phyloP scores from a whole-genome alignment of 2,888 invertebrate species.

The Elmis aenea region DNA sequence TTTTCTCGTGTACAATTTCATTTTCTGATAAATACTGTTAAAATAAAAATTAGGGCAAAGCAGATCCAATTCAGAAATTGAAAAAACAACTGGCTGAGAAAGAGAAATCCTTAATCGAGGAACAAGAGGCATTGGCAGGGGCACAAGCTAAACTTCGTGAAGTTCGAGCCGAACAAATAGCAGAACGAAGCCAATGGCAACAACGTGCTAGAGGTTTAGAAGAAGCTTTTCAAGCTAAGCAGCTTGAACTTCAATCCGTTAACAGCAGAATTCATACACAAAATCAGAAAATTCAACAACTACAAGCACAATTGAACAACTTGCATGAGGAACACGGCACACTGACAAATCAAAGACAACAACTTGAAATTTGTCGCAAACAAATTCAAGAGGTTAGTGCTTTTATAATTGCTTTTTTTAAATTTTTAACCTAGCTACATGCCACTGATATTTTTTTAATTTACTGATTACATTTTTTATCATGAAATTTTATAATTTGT shows the following conservation, averaged over 20 bases:
- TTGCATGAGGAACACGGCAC: constrained; percentile 55
- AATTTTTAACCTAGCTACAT: no score
- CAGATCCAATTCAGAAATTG: constrained; percentile 79
- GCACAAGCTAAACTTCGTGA: constrained; percentile 76
- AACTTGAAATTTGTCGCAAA: constrained; percentile 61
- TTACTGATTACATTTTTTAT: no score
- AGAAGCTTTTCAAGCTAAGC: constrained; percentile 46
- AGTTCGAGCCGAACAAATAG: constrained; percentile 63
- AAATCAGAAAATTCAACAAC: constrained; percentile 56
- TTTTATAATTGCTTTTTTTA: constrained; percentile 4
- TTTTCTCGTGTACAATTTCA: no score
- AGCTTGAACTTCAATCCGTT: constrained; percentile 59
- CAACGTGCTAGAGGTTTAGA: constrained; percentile 57
- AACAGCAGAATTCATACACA: constrained; percentile 55
- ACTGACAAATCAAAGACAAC: constrained; percentile 57
- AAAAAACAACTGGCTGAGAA: constrained; percentile 87
- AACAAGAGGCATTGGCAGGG: constrained; percentile 69
- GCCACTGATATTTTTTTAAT: no score
- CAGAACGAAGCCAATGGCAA: constrained; percentile 58
- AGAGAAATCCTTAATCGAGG: constrained; percentile 70
- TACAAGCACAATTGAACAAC: constrained; percentile 58
- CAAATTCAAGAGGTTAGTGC: constrained; percentile 52
- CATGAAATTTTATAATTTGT: constrained; percentile 19
- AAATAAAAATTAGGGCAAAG: constrained; percentile 55
- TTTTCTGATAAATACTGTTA: background rate